These are phyloP conservation scores for Chinchilla lanigera DNA, from an alignment of 2,113 vertebrate species.

Conservation along the genomic window DNA sequence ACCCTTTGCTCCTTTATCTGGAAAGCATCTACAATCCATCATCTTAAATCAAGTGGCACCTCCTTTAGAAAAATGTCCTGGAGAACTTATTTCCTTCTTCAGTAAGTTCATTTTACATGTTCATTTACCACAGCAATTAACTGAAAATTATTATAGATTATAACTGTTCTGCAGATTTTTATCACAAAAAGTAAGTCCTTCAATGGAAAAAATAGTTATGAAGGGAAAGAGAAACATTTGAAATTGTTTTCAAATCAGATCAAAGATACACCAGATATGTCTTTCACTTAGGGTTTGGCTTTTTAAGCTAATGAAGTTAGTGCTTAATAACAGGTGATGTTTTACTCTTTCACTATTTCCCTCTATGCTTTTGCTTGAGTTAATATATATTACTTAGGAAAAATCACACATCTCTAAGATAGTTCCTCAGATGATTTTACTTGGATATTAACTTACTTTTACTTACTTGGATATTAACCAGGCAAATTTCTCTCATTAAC, in stretches of 20 bases:
- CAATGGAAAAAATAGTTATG: not conserved
- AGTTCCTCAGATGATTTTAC: not conserved
- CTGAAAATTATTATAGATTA: not conserved
- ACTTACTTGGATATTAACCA: constrained; percentile 13
- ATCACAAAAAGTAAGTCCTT: not conserved
- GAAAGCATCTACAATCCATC: not conserved
- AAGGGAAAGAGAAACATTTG: not conserved
- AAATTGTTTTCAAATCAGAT: not conserved
- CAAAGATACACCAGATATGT: not conserved
- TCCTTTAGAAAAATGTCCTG: not conserved
- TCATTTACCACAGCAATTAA: not conserved
- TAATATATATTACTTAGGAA: not conserved
- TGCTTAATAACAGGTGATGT: not conserved
- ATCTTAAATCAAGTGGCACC: not conserved
- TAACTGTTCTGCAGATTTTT: not conserved
- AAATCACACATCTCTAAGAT: not conserved
- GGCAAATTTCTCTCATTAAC: not conserved
- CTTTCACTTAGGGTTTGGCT: not conserved
- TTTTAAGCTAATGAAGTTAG: not conserved
- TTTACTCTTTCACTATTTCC: not conserved
- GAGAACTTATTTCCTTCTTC: not conserved
- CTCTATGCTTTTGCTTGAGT: not conserved
- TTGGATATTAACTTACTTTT: not conserved
- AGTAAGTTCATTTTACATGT: not conserved
- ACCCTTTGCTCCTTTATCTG: not conserved